Evolutionary conservation across 2,797 vertebrate genomes (phyloP).

Genomic region (Caiman crocodilus): DNA sequence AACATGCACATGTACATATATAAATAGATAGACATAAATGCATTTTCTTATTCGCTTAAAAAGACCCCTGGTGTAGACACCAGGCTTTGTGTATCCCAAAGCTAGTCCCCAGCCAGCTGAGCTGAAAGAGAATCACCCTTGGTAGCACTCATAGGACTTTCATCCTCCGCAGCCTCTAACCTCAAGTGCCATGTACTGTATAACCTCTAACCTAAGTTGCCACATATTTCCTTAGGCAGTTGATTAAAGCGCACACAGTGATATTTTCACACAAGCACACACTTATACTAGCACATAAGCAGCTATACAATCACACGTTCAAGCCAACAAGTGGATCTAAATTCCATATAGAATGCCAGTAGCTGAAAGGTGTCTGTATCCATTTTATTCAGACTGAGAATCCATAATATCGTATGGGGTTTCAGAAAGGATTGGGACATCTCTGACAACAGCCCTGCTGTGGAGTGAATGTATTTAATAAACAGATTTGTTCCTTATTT

Average conservation of each 20-base stretch:
- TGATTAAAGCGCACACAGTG: neutral
- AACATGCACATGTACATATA: neutral
- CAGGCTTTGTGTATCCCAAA: slow-evolving; percentile 19
- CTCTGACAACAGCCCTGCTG: slow-evolving; percentile 23
- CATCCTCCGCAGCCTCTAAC: slow-evolving; percentile 15
- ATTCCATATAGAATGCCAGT: neutral
- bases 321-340: neutral
- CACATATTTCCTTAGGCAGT: neutral
- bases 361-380: neutral
- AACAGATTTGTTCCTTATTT: slow-evolving; percentile 44
- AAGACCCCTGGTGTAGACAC: neutral
- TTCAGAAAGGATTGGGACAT: slow-evolving; percentile 31
- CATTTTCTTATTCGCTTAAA: neutral
- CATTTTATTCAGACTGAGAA: neutral
- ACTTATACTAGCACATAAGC: neutral
- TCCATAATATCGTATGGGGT: neutral
- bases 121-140: neutral
- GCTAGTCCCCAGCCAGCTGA: neutral
- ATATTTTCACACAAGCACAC: neutral
- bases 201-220: neutral
- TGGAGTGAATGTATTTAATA: slow-evolving; percentile 46
- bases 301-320: neutral
- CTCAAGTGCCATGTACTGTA: no score
- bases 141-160: slow-evolving; percentile 1
- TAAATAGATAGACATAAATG: neutral